Conservation (phyloP, 1,140 invertebrate genomes). For the Atopsyche davidsoni region DNA sequence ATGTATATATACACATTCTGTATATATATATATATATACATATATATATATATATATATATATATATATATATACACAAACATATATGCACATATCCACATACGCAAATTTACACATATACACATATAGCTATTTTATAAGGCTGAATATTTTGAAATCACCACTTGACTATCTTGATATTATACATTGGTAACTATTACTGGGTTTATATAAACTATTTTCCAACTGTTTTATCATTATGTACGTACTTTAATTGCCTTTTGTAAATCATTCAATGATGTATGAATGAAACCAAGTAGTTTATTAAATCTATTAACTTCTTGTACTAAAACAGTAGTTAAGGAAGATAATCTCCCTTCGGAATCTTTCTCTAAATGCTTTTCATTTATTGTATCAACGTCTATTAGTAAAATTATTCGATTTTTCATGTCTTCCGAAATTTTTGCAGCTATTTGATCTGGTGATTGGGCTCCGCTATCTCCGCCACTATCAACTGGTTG, state of each 20-base stretch:
- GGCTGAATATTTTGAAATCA: too few relatives aligned
- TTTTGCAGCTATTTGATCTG: slow-evolving; percentile 68
- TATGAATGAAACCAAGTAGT: slow-evolving; percentile 63
- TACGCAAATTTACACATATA: too few relatives aligned
- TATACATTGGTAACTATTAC: too few relatives aligned
- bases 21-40: too few relatives aligned
- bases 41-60: too few relatives aligned
- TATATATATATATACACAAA: too few relatives aligned
- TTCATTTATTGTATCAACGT: slow-evolving; percentile 12
- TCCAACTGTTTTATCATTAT: too few relatives aligned
- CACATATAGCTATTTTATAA: too few relatives aligned
- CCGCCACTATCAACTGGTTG: slow-evolving; percentile 58
- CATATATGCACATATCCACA: too few relatives aligned
- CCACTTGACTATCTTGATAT: too few relatives aligned
- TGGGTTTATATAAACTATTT: too few relatives aligned
- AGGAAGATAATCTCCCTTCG: slow-evolving; percentile 64
- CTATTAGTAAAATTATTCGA: slow-evolving; percentile 7
- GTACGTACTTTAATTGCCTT: slow-evolving; percentile 67
- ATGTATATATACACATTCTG: too few relatives aligned
- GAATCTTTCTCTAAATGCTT: slow-evolving; percentile 52
- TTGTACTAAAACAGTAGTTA: slow-evolving; percentile 78
- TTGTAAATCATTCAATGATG: slow-evolving; percentile 65
- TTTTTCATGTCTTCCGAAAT: slow-evolving; percentile 55
- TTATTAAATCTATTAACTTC: slow-evolving; percentile 83
- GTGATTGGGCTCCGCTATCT: slow-evolving; percentile 56